Evolutionary conservation across 2,888 invertebrate species (phyloP), one percentile per base, ranked within the genome.

Genomic region (Nomada fabriciana): DNA sequence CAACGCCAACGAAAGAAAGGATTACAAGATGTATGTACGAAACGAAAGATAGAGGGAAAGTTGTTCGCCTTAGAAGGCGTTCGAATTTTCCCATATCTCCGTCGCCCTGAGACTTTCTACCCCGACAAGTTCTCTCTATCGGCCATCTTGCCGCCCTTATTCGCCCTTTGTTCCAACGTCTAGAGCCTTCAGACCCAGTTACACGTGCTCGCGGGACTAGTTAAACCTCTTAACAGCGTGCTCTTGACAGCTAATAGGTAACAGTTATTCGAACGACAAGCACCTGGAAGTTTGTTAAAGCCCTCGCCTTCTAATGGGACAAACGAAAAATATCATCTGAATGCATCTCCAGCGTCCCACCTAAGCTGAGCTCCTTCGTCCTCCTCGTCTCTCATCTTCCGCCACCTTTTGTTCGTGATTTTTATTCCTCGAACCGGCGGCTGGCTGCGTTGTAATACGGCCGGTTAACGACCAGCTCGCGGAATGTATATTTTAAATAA

Each of bases 261-360:
- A 82, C 74, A 76, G 80, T 85, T 82, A 83, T 79, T 86, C 69
- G 76, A 43, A 61, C 72, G 80, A 81, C 86, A 88, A 89, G 85
- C 82, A 86, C 79, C 50, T 69, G 68, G 55, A 81, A 88, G 88
- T 91, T 91, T 89, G 89, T 91, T 88, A 89, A 89, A 88, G 74
- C 84, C 80, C 5, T 23, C 15, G 29, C 23, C 63, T 23, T 36
- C 36, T 36, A 36, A 36, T 36, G 36, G 36, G 59, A 71, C 74
- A 59, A 85, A 83, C 76, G 80, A 80, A 84, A 83, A 80, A 87
- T 87, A 84, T 84, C 83, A 79, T 79, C 65, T 63, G 80, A 87
- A 86, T 82, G 77, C 60, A 81, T 36, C 69, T 75, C 73, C 81
- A n/a, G 60, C 18, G 18, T 64, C 36, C 50, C 65, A 23, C 15